Base-by-base conservation (phyloP, 2,888 invertebrate species). In the Idaea straminata region DNA sequence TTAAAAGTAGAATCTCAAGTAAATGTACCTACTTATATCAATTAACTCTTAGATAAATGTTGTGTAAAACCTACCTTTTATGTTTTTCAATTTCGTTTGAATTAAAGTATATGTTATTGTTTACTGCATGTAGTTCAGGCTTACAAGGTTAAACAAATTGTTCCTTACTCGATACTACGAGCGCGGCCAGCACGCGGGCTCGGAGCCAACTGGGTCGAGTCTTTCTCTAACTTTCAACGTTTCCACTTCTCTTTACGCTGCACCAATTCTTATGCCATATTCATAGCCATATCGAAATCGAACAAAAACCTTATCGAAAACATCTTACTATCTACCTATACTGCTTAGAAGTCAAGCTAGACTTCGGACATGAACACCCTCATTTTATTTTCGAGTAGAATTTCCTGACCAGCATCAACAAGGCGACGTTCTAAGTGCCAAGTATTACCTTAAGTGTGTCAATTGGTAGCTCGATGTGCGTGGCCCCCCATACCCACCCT, bases 391-490 rank as follows among this genome's bases (percentile, higher is more conserved):
- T 47, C 47, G 7, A 47, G 5, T 47, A 13, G 47, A 7, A 47
- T 47, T 74, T 70, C 76, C 74, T 78, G 81, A 75, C 80, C 79
- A 83, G 80, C 79, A 83, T 84, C 78, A 79, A 77, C 76, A 76
- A 80, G 80, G 83, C 83, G 79, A 81, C 81, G 81, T 84, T 83
- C 81, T 86, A 86, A 91, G 87, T 89, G 86, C 83, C 81, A 86
- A 89, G 89, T 89, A 87, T 91, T 91, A 88, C 88, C 87, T 87
- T 90, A 91, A 92, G 92, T 92, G 91, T 92, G 92, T 92, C 92
- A 92, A 92, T 92, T 91, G 92, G 89, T 86, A 87, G 87, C 83
- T 88, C 84, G 89, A 89, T 91, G 92, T 91, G 92, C 91, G 92
- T 92, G 87, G 85, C 85, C 81, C 87, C 86, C 85, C 67, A 82